phyloP scores from a whole-genome alignment of 1,140 invertebrate genomes.

The Parapsyche elsis region DNA sequence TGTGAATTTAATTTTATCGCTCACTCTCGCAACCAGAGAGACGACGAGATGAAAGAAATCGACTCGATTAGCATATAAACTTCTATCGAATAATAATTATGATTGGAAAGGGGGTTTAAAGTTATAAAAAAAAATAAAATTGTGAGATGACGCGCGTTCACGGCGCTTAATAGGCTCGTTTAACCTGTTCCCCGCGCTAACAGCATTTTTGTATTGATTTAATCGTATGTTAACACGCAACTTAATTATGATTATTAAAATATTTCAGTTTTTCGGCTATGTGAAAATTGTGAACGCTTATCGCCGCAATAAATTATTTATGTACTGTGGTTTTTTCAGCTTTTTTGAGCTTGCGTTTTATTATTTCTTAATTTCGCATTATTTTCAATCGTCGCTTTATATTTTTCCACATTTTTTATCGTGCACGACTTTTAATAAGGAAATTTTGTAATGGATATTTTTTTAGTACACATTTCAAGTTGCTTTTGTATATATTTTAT shows the following conservation, averaged over 20 bases:
- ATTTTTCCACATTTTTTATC: too few species aligned
- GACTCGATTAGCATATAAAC: slow-evolving; percentile 30
- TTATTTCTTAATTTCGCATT: too few species aligned
- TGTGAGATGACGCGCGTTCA: neutral
- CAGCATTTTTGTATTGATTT: slow-evolving; percentile 38
- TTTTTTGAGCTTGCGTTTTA: neutral
- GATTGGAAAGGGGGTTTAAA: slow-evolving; percentile 9
- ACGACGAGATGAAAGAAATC: neutral
- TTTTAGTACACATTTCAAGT: too few species aligned
- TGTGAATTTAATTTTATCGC: slow-evolving; percentile 31
- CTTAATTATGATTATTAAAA: slow-evolving; percentile 40
- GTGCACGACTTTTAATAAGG: too few species aligned
- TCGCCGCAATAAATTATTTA: slow-evolving; percentile 16
- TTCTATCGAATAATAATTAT: slow-evolving; percentile 26
- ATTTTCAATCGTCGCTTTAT: too few species aligned
- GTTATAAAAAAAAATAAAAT: neutral
- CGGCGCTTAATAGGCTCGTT: slow-evolving; percentile 17
- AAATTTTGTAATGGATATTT: too few species aligned
- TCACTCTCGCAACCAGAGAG: neutral
- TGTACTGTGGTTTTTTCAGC: slow-evolving; percentile 1
- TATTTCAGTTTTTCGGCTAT: slow-evolving; percentile 28
- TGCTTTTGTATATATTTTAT: too few species aligned
- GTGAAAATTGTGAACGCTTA: slow-evolving; percentile 29
- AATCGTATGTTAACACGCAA: slow-evolving; percentile 41
- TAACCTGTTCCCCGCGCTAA: slow-evolving; percentile 23